Percentiles rank a stretch among this genome's conserved stretches.
Evolutionary conservation across 2,113 vertebrate genomes (phyloP).

Genomic region (Sinosuthora webbiana): DNA sequence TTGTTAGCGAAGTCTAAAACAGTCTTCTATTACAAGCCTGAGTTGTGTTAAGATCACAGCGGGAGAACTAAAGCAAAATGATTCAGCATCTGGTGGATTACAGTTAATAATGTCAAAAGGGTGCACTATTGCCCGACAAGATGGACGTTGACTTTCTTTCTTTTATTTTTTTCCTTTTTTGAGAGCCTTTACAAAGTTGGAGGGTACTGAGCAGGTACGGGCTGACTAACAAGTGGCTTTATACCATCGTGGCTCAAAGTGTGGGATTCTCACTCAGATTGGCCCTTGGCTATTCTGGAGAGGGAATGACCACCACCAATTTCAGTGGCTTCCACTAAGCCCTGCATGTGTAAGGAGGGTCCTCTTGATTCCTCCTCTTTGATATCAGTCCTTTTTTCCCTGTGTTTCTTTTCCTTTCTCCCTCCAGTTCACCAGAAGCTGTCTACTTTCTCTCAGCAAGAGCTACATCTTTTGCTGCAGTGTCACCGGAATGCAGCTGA

Average conservation of each 20-base stretch:
- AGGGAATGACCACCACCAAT: background rate
- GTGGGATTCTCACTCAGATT: background rate
- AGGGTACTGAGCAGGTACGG: background rate
- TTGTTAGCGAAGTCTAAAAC: background rate
- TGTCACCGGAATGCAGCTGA: background rate
- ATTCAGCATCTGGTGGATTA: background rate
- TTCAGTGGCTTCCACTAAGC: background rate
- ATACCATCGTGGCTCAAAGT: background rate
- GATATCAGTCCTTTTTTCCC: background rate
- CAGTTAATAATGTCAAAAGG: background rate
- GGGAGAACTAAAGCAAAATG: background rate
- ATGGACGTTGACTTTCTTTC: background rate
- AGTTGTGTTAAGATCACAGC: background rate
- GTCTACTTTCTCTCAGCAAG: background rate
- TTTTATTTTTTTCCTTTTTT: background rate
- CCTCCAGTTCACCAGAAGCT: background rate
- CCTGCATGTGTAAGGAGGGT: accelerated
- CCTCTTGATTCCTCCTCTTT: background rate
- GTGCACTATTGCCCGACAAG: background rate
- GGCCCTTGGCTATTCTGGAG: background rate
- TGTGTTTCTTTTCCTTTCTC: background rate
- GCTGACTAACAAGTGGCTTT: background rate
- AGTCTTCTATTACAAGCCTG: background rate
- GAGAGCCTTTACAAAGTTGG: background rate
- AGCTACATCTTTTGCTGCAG: background rate